Evolutionary conservation across 2,113 vertebrate genomes (phyloP), one percentile per base, ranked within the genome.

Genomic region (Muscicapa adusta): DNA sequence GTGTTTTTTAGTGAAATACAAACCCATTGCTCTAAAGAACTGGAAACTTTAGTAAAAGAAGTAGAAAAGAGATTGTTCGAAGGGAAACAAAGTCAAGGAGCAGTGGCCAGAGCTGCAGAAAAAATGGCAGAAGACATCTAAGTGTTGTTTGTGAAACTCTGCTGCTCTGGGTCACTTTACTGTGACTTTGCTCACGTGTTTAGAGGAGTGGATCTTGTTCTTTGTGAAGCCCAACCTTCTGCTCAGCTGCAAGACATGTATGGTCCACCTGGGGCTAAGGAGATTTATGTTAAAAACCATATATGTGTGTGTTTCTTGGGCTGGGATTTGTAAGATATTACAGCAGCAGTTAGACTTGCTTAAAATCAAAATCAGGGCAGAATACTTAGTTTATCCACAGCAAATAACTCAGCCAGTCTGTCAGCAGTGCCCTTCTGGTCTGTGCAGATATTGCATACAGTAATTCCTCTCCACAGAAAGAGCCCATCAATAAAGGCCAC

Each of bases 401-500:
- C 73, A 54, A 92, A 94, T 82, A 91, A 80, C 51, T 92, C 86
- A 84, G 71, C 61, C 53, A 53, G 53, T 50, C 88, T 93, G 84
- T 92, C 78, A 74, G 24, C 84, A 47, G 54, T 29, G 62, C 66
- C 31, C 81, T 91, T 83, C 92, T 92, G 93, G 57, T 47, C 51
- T 82, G 79, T 33, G 47, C 25, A 90, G 82, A 91, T 89, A 71
- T 3, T 93, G 75, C 50, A 42, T 45, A 15, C 67, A 87, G 79
- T 47, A 84, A 93, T 89, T 93, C 28, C 66, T 85, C 81, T 84
- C 31, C 33, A 13, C 11, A 71, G 87, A 93, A 91, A 91, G 85
- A 79, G 47, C 79, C 76, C 61, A 65, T 84, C 81, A 70, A 31
- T 82, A 74, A 97, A 91, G 93, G 91, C 81, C 88, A 92, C 70